These are phyloP conservation scores for Agrotis exclamationis DNA, from an alignment of 2,888 invertebrate species.

Conservation along the genomic window DNA sequence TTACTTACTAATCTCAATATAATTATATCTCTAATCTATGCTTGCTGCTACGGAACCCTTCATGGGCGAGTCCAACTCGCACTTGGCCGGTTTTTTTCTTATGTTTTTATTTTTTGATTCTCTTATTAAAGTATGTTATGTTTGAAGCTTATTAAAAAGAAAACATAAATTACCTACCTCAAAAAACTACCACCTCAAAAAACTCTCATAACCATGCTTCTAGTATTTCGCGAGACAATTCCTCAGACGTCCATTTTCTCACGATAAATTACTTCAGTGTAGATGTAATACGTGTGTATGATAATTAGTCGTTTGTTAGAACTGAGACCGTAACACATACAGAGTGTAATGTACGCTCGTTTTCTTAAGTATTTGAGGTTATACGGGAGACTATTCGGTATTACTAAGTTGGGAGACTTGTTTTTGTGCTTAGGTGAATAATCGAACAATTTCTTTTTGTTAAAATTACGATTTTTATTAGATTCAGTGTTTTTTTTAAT, in stretches of 20 bases:
- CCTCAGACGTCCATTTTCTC: constrained; percentile 73
- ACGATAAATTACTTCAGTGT: constrained; percentile 78
- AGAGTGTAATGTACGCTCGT: constrained; percentile 57
- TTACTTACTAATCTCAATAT: too few species aligned
- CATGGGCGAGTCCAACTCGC: too few species aligned
- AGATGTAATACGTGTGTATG: constrained; percentile 71
- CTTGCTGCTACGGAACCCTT: too few species aligned
- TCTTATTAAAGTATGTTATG: too few species aligned
- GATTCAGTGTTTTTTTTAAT: too few species aligned
- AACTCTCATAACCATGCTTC: constrained; percentile 10
- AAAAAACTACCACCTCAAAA: background rate
- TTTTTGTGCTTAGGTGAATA: too few species aligned
- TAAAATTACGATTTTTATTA: too few species aligned
- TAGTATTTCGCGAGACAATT: constrained; percentile 34
- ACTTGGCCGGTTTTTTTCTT: too few species aligned
- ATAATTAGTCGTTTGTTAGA: constrained; percentile 71
- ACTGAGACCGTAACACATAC: constrained; percentile 52
- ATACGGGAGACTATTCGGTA: constrained; percentile 44
- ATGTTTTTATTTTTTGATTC: too few species aligned
- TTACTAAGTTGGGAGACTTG: background rate
- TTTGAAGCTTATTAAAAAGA: too few species aligned
- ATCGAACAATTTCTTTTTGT: too few species aligned
- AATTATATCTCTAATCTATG: too few species aligned
- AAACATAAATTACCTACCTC: background rate
- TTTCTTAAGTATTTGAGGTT: constrained; percentile 51